A percentile compares a stretch with the other conserved stretches of the same genome.
Conservation (phyloP, 1,140 invertebrate genomes). For the Cephus cinctus region DNA sequence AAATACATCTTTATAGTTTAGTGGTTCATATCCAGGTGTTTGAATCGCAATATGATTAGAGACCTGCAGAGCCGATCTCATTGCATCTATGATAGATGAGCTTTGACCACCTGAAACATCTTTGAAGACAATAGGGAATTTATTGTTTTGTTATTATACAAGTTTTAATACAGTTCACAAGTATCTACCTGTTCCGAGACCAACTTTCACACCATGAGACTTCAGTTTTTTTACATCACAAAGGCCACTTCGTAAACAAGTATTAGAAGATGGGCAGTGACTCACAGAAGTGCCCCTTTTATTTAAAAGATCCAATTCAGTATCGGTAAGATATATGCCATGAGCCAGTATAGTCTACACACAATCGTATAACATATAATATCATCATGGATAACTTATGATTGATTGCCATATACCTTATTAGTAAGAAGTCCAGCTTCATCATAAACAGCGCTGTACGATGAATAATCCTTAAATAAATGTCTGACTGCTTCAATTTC, state of each 20-base stretch:
- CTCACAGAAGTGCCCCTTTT: slow-evolving; percentile 65
- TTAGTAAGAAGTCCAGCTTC: slow-evolving; percentile 68
- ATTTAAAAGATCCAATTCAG: slow-evolving; percentile 70
- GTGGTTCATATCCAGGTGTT: slow-evolving; percentile 53
- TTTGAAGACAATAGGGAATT: slow-evolving; percentile 39
- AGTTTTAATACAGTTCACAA: not conserved
- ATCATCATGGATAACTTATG: slow-evolving; percentile 6
- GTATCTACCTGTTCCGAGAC: slow-evolving; percentile 77
- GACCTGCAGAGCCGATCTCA: slow-evolving; percentile 70
- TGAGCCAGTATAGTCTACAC: slow-evolving; percentile 78
- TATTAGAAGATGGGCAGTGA: slow-evolving; percentile 89
- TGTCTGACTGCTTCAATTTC: slow-evolving; percentile 70
- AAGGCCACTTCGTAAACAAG: slow-evolving; percentile 77
- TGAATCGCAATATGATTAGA: slow-evolving; percentile 66
- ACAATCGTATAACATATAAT: slow-evolving; percentile 12
- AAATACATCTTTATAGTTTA: slow-evolving; percentile 78
- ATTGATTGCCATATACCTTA: slow-evolving; percentile 59
- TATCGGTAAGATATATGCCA: slow-evolving; percentile 71
- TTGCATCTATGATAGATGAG: slow-evolving; percentile 73
- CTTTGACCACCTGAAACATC: slow-evolving; percentile 82
- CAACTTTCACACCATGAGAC: slow-evolving; percentile 68
- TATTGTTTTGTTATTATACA: slow-evolving; percentile 9
- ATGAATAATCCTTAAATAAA: slow-evolving; percentile 59
- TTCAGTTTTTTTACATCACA: slow-evolving; percentile 73
- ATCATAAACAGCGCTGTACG: slow-evolving; percentile 78